Evolutionary conservation across 2,113 vertebrate genomes (phyloP).

Genomic region (Sylvia atricapilla): DNA sequence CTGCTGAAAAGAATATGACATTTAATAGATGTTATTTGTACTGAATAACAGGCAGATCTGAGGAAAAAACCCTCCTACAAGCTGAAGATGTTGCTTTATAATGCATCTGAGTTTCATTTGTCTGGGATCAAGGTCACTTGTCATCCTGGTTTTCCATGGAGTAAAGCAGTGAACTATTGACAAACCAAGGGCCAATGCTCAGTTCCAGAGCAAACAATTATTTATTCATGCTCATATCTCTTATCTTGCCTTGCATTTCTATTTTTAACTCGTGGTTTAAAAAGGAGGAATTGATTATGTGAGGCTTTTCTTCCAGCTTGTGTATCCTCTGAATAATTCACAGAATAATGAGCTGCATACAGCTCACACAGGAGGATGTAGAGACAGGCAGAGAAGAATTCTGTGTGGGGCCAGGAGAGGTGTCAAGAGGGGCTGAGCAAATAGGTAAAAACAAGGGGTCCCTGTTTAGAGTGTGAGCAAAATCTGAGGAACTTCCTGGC

Average conservation of each 20-base stretch:
- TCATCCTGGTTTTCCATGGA: background rate
- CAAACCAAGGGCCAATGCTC: background rate
- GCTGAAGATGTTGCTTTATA: background rate
- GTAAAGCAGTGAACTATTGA: background rate
- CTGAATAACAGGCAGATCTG: background rate
- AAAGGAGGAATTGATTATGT: slow-evolving; percentile 24
- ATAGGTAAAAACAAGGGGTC: background rate
- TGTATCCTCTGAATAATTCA: background rate
- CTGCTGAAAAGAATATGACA: background rate
- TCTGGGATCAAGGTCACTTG: slow-evolving; percentile 40
- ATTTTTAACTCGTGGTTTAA: slow-evolving; percentile 28
- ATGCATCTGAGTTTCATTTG: background rate
- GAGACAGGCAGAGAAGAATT: background rate
- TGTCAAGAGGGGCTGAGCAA: background rate
- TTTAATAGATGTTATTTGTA: background rate
- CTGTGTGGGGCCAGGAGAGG: background rate
- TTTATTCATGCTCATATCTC: slow-evolving; percentile 2
- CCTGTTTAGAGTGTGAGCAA: background rate
- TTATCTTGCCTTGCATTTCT: slow-evolving; percentile 29
- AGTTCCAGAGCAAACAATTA: slow-evolving; percentile 25
- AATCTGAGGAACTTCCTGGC: background rate
- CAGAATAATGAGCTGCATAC: background rate
- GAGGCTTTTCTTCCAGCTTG: background rate
- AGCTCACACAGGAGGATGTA: background rate
- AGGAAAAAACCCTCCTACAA: background rate